Evolutionary conservation across 2,113 vertebrate genomes (phyloP).

Genomic region (Lonchura striata): DNA sequence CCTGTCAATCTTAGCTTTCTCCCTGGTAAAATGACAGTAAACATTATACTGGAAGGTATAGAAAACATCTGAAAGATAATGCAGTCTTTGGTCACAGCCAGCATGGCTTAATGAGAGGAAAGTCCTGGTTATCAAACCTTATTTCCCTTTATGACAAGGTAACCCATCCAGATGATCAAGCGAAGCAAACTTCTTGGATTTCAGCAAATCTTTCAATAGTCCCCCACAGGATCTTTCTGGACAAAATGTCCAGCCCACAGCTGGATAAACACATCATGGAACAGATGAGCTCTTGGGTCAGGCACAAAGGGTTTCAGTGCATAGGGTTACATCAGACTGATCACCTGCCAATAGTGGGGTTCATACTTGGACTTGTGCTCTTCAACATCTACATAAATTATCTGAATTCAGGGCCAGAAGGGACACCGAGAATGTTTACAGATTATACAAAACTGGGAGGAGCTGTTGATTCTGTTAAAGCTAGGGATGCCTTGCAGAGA

Average conservation of each 20-base stretch:
- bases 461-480: not conserved
- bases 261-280: not conserved
- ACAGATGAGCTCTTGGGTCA: fast-evolving
- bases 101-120: not conserved
- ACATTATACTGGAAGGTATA: not conserved
- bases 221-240: not conserved
- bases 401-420: not conserved
- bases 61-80: not conserved
- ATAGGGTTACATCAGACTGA: not conserved
- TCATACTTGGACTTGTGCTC: not conserved
- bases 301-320: not conserved
- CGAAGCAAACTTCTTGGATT: not conserved
- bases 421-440: not conserved
- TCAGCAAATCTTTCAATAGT: not conserved
- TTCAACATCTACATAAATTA: not conserved
- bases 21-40: not conserved
- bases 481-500: not conserved
- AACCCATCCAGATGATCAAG: not conserved
- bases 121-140: not conserved
- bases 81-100: not conserved
- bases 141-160: not conserved
- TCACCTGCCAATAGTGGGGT: not conserved
- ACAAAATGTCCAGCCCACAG: not conserved
- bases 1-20: not conserved
- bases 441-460: not conserved